These are phyloP conservation scores for Drosophila parthenogenetica DNA, from an alignment of 2,888 invertebrate species.

Conservation along the genomic window DNA sequence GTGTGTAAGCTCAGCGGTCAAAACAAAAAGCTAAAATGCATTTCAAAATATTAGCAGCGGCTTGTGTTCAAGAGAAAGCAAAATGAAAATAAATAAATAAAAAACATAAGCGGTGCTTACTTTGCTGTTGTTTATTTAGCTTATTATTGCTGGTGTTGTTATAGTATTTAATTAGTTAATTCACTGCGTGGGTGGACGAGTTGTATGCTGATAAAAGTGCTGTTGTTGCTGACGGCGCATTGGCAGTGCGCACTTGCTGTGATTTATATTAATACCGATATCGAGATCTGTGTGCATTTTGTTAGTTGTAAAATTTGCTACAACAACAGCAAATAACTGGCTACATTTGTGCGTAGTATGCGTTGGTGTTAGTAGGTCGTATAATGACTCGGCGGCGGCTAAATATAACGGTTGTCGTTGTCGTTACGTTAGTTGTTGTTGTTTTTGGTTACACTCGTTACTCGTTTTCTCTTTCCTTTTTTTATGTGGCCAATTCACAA, in stretches of 20 bases:
- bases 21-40: conserved; percentile 53
- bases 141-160: conserved; percentile 47
- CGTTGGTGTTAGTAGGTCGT: conserved; percentile 67
- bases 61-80: conserved; percentile 7
- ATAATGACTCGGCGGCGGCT: conserved; percentile 69
- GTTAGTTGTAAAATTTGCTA: conserved; percentile 44
- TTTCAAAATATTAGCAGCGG: conserved; percentile 22
- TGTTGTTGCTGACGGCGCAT: conserved; percentile 65
- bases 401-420: conserved; percentile 70
- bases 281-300: conserved; percentile 74
- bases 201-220: conserved; percentile 73
- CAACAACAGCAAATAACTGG: conserved; percentile 43
- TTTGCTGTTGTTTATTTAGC: conserved; percentile 64
- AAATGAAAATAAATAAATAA: conserved; percentile 30
- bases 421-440: conserved; percentile 56
- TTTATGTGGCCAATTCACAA: conserved; percentile 75
- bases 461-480: conserved; percentile 59
- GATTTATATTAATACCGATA: conserved; percentile 55
- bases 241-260: conserved; percentile 59
- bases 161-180: conserved; percentile 35
- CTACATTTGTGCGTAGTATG: conserved; percentile 67
- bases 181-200: conserved; percentile 78
- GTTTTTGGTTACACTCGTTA: conserved; percentile 71
- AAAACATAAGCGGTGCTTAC: conserved; percentile 70
- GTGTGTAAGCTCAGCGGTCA: conserved; percentile 55